Base-by-base conservation (phyloP, 2,888 invertebrate genomes). In the Morpho deidamia region DNA sequence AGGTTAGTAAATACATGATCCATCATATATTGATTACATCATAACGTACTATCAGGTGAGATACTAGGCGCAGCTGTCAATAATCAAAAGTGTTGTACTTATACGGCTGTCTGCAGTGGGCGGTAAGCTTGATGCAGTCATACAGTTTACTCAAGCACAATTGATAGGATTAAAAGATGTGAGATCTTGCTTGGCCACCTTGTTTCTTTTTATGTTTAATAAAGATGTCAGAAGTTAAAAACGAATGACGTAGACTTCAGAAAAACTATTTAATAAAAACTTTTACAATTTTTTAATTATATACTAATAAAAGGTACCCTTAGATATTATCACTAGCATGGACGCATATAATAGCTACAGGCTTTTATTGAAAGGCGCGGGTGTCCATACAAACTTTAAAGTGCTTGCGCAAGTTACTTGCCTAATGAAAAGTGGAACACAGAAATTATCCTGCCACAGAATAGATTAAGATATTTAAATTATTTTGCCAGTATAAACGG, bases 381-480 rank as follows among this genome's bases (percentile, higher is more conserved):
- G 41, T 50, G 35, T 53, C 37, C 14, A 44, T 38, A 53, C 53
- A 46, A 49, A 45, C 42, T 51, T 34, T 51, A 46, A 43, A 39
- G 44, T 44, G 44, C 53, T 59, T 59, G 39, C 45, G 45, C 59
- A 56, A 59, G 44, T 34, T 14, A 38, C 43, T 56, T 58, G 51
- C 56, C 10, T 46, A 54, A 53, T 59, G 51, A 59, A 55, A 58
- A 53, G 44, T 60, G 53, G 57, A 53, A 57, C 59, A 52, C 53
- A 47, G 52, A 51, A 44, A 58, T 58, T 60, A 55, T 60, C 57
- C 57, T 55, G 53, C 54, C 50, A 44, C 34, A 42, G 46, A 53
- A 47, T 51, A 48, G 52, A 59, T 59, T 52, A 50, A 53, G 48
- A 42, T 9, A 49, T 59, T 55, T 53, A 42, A 60, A 60, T 55